A percentile compares a stretch with the other conserved stretches of the same genome.
Evolutionary conservation across 1,140 invertebrate species (phyloP).

Genomic region (Drosophila truncata): DNA sequence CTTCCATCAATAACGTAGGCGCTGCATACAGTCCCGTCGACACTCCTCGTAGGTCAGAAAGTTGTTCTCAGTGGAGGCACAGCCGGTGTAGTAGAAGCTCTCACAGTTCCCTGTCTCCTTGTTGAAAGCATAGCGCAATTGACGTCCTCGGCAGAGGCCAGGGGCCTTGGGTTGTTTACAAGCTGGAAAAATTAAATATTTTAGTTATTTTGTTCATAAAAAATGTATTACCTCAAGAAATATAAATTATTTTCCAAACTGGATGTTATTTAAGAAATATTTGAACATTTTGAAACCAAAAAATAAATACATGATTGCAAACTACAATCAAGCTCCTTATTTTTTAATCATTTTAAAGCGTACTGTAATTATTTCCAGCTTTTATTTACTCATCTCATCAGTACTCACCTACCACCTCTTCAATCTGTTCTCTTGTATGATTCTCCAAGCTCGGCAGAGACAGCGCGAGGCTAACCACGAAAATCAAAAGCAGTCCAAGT

Average conservation of each 20-base stretch:
- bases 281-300: not conserved
- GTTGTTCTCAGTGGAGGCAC: constrained; percentile 72
- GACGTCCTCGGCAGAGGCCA: constrained; percentile 64
- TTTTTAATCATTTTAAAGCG: not conserved
- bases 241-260: not conserved
- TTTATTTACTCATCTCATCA: not conserved
- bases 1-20: constrained; percentile 49
- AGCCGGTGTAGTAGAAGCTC: constrained; percentile 79
- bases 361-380: not conserved
- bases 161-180: constrained; percentile 73
- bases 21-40: constrained; percentile 78
- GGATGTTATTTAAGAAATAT: not conserved
- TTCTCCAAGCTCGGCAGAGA: constrained; percentile 59
- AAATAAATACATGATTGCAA: no score
- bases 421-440: constrained; percentile 37
- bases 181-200: constrained; percentile 32
- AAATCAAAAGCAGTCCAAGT: constrained; percentile 25
- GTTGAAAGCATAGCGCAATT: constrained; percentile 77
- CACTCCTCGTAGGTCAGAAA: constrained; percentile 81
- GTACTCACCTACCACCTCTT: constrained; percentile 49
- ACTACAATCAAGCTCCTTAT: no score
- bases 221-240: not conserved
- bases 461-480: constrained; percentile 3
- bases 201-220: not conserved
- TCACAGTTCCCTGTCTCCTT: constrained; percentile 70